A percentile compares a stretch with the other conserved stretches of the same genome.
phyloP scores from a whole-genome alignment of 2,797 vertebrate genomes.

The Anguilla pacifica region DNA sequence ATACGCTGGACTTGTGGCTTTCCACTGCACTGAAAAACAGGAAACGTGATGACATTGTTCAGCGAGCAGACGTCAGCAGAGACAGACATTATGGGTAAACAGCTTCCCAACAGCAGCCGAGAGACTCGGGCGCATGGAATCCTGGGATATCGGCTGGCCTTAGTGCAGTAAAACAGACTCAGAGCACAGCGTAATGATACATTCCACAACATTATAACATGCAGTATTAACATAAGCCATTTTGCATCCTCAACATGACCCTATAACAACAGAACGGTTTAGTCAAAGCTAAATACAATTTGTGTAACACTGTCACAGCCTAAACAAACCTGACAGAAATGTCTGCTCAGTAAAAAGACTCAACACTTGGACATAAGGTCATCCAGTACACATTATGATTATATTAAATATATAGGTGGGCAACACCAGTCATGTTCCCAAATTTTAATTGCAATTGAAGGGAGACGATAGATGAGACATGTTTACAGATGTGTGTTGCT shows the following conservation, averaged over 20 bases:
- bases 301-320: not conserved
- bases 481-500: not conserved
- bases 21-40: conserved; percentile 89
- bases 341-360: not conserved
- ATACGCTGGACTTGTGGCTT: conserved; percentile 75
- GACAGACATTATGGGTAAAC: conserved; percentile 86
- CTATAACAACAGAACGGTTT: not conserved
- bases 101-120: conserved; percentile 79
- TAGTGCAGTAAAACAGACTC: conserved; percentile 45
- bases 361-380: not conserved
- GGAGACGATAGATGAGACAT: not conserved
- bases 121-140: conserved; percentile 72
- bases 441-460: not conserved
- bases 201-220: not conserved
- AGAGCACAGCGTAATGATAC: not conserved
- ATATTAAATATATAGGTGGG: not conserved
- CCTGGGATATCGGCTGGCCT: conserved; percentile 61
- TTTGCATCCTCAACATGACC: not conserved
- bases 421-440: not conserved
- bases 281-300: not conserved
- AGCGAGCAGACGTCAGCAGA: conserved; percentile 83
- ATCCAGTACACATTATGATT: not conserved
- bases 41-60: conserved; percentile 93
- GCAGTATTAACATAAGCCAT: not conserved
- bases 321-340: not conserved